These are phyloP conservation scores for Ceyx erithaca DNA, from an alignment of 2,797 vertebrate genomes.

Conservation along the genomic window DNA sequence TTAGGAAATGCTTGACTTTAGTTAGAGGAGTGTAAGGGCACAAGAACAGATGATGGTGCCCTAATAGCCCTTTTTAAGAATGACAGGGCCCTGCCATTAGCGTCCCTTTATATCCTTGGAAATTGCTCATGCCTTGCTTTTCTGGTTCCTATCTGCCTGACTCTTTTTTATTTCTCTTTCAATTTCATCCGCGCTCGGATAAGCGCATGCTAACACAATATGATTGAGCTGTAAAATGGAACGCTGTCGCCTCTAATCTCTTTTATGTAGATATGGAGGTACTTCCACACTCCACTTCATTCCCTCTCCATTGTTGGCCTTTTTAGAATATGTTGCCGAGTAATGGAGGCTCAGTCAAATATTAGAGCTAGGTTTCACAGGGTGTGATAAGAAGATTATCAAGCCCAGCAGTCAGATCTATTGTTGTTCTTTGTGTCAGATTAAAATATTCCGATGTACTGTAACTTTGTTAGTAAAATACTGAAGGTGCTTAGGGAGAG, in stretches of 20 bases:
- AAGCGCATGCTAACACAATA: constrained; percentile 90
- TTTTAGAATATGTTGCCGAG: constrained; percentile 76
- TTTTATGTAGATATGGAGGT: constrained; percentile 94
- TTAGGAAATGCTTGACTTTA: constrained; percentile 93
- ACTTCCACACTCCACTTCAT: constrained; percentile 85
- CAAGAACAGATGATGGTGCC: constrained; percentile 86
- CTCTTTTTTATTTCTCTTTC: constrained; percentile 95
- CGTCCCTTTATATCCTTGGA: constrained; percentile 91
- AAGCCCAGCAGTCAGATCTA: constrained; percentile 76
- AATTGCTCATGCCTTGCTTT: constrained; percentile 92
- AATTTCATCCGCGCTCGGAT: constrained; percentile 90
- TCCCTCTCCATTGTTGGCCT: constrained; percentile 80
- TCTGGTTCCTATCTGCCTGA: constrained; percentile 90
- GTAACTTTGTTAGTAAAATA: constrained; percentile 80
- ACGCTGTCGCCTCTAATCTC: constrained; percentile 92
- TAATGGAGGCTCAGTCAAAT: constrained; percentile 79
- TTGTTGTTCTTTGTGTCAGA: constrained; percentile 82
- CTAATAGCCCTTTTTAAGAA: constrained; percentile 94
- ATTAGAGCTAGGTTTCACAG: constrained; percentile 83
- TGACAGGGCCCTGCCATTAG: constrained; percentile 93
- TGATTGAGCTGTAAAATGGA: constrained; percentile 94
- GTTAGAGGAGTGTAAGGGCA: constrained; percentile 85
- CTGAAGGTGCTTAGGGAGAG: constrained; percentile 69
- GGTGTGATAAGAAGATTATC: constrained; percentile 84
- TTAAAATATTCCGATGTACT: constrained; percentile 83